phyloP scores from a whole-genome alignment of 2,797 vertebrate species.

The Aplochiton taeniatus region DNA sequence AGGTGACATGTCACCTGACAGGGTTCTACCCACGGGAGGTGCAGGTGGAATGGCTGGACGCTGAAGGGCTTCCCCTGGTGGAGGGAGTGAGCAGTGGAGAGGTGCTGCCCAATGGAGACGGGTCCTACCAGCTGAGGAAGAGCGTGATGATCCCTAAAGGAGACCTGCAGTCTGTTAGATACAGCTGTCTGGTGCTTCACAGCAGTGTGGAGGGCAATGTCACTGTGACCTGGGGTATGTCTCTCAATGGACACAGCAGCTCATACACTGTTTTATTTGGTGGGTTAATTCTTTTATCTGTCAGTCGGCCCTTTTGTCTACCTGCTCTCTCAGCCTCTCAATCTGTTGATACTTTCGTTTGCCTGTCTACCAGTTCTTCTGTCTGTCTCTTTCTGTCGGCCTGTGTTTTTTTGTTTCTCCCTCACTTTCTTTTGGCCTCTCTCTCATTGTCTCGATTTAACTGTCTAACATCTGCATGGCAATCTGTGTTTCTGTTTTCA shows the following conservation, averaged over 20 bases:
- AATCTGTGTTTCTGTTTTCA: background rate
- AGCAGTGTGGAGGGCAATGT: slow-evolving; percentile 21
- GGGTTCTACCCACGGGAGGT: slow-evolving; percentile 18
- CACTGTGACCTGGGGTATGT: slow-evolving; percentile 21
- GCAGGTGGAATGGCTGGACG: slow-evolving; percentile 12
- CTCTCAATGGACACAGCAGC: background rate
- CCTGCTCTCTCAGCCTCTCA: too few relatives aligned
- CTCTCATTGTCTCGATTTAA: too few relatives aligned
- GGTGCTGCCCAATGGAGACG: slow-evolving; percentile 26
- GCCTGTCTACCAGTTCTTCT: too few relatives aligned
- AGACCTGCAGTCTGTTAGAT: slow-evolving; percentile 5
- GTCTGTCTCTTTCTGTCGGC: too few relatives aligned
- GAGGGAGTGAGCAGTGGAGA: slow-evolving; percentile 23
- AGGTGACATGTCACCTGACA: slow-evolving; percentile 20
- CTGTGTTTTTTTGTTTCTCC: too few relatives aligned
- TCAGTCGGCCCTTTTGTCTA: too few relatives aligned
- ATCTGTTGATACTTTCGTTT: too few relatives aligned
- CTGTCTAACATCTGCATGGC: too few relatives aligned
- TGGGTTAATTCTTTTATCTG: too few relatives aligned
- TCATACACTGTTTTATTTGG: too few relatives aligned
- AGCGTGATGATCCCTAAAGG: slow-evolving; percentile 11
- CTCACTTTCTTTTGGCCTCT: too few relatives aligned
- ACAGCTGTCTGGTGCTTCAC: slow-evolving; percentile 25
- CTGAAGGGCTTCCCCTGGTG: slow-evolving; percentile 5
- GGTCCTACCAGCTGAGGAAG: slow-evolving; percentile 20